A percentile compares a stretch with the other conserved stretches of the same genome.
Conservation (phyloP, 2,113 vertebrate genomes). For the Python bivittatus region DNA sequence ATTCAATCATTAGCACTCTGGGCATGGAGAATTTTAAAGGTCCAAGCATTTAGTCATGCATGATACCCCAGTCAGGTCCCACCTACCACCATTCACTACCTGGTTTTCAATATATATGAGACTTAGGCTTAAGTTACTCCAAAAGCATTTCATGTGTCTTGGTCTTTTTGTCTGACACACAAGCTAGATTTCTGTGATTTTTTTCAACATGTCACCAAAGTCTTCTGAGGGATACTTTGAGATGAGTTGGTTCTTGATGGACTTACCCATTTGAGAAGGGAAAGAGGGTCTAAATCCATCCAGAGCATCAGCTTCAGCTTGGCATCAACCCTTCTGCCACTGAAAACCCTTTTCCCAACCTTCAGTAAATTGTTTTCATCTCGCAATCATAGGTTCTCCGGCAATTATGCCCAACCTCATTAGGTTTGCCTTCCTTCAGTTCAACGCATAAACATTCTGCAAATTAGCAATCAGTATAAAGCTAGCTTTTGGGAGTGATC, state of each 20-base stretch:
- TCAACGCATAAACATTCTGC: conserved; percentile 56
- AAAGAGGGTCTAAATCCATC: not conserved
- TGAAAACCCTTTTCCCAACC: conserved; percentile 6
- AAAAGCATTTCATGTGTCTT: not conserved
- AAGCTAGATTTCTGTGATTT: not conserved
- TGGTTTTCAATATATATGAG: not conserved
- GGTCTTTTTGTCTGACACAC: not conserved
- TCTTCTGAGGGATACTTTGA: not conserved
- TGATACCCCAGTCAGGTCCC: not conserved
- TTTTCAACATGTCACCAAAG: not conserved
- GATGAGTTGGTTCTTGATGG: not conserved
- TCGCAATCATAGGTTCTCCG: conserved; percentile 51
- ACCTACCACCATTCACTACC: not conserved
- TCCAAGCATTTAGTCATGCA: not conserved
- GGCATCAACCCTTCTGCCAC: not conserved
- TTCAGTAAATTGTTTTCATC: conserved; percentile 24
- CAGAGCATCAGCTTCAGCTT: conserved; percentile 38
- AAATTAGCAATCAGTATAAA: conserved; percentile 57
- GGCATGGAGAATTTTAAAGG: not conserved
- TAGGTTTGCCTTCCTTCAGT: conserved; percentile 17
- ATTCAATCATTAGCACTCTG: not conserved
- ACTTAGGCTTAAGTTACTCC: no score
- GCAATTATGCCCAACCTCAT: conserved; percentile 43
- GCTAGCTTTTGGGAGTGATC: conserved; percentile 27
- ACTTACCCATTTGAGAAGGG: not conserved